phyloP scores from a whole-genome alignment of 2,888 invertebrate species.

The Mimumesa dahlbomi region DNA sequence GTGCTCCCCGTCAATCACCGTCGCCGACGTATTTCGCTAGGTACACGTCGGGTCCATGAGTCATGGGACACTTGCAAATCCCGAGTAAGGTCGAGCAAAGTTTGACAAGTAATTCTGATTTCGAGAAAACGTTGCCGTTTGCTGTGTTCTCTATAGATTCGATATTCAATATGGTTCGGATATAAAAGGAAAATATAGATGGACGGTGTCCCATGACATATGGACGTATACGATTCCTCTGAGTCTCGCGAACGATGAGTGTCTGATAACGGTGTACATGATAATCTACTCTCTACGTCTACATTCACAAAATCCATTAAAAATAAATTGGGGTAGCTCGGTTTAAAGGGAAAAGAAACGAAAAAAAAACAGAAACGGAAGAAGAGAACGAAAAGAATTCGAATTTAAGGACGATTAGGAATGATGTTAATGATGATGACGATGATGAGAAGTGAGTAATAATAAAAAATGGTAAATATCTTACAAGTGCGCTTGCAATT shows the following conservation, averaged over 20 bases:
- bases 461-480: conserved; percentile 81
- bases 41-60: no score
- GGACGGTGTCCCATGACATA: no score
- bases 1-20: neutral
- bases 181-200: no score
- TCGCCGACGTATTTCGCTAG: neutral
- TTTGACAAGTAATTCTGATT: no score
- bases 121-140: no score
- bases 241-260: conserved; percentile 43
- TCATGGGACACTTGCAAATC: no score
- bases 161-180: no score
- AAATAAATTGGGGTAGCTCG: conserved; percentile 41
- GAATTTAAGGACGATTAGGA: conserved; percentile 17
- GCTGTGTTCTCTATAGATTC: no score
- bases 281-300: conserved; percentile 48
- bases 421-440: conserved; percentile 49
- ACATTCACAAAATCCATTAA: conserved; percentile 47
- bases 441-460: conserved; percentile 63
- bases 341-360: conserved; percentile 28
- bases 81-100: no score
- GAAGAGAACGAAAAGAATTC: neutral
- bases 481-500: conserved; percentile 86
- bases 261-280: neutral
- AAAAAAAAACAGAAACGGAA: conserved; percentile 17
- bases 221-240: conserved; percentile 38